Evolutionary conservation across 2,113 vertebrate species (phyloP).

Genomic region (Porphyrio hochstetteri): DNA sequence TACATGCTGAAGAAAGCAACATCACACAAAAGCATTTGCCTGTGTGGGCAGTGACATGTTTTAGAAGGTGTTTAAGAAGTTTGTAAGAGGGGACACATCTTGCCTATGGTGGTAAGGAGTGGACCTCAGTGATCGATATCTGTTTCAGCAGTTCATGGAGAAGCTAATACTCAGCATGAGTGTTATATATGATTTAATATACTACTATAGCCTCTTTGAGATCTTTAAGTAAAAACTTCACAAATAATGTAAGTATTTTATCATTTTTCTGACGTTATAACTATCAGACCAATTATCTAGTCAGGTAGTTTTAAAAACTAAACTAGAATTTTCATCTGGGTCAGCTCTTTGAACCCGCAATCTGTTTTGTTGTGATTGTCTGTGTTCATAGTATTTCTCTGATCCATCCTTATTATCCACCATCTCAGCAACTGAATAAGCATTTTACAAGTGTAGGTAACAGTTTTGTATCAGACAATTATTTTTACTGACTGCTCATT

Average conservation of each 20-base stretch:
- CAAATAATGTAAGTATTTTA: not conserved
- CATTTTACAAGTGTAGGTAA: slow-evolving; percentile 46
- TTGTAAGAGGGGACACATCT: not conserved
- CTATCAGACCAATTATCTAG: not conserved
- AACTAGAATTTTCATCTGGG: not conserved
- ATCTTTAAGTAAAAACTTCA: not conserved
- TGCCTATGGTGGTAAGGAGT: not conserved
- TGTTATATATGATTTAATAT: not conserved
- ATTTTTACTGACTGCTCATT: slow-evolving; percentile 59
- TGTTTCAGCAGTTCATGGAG: not conserved
- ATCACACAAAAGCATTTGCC: not conserved
- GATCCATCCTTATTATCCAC: not conserved
- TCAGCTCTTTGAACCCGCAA: slow-evolving; percentile 7
- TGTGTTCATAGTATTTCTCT: not conserved
- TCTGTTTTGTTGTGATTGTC: not conserved
- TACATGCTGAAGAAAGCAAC: not conserved
- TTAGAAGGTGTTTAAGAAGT: not conserved
- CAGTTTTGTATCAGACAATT: not conserved
- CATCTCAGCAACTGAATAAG: slow-evolving; percentile 23
- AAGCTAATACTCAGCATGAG: not conserved
- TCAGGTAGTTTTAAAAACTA: not conserved
- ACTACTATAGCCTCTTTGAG: not conserved
- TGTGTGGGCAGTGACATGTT: not conserved
- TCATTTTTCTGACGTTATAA: not conserved
- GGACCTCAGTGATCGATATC: fast-evolving